Evolutionary conservation across 2,113 vertebrate species (phyloP).

Genomic region (Tylochromis polylepis): DNA sequence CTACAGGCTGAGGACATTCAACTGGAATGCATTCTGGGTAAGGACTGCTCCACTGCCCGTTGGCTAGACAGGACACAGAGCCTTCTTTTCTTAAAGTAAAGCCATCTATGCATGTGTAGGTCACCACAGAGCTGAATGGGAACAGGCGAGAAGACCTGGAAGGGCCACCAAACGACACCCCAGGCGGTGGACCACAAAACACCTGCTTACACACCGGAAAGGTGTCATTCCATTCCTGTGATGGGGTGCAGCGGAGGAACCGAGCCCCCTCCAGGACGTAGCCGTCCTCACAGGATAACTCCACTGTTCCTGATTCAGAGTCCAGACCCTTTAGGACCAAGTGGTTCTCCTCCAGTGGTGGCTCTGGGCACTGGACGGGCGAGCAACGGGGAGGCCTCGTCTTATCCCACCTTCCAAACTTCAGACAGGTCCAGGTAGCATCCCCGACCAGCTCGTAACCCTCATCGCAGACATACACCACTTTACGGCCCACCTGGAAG

Average conservation of each 20-base stretch:
- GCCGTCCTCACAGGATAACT: slow-evolving; percentile 88
- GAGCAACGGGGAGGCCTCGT: slow-evolving; percentile 78
- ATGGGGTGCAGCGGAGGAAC: slow-evolving; percentile 81
- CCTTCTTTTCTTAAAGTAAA: slow-evolving; percentile 80
- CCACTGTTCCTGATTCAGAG: slow-evolving; percentile 79
- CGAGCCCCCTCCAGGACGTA: slow-evolving; percentile 81
- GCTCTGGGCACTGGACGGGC: slow-evolving; percentile 88
- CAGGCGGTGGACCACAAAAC: slow-evolving; percentile 80
- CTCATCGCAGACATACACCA: slow-evolving; percentile 87
- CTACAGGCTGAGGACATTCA: slow-evolving; percentile 91
- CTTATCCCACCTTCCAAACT: slow-evolving; percentile 88
- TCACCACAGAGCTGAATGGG: slow-evolving; percentile 78
- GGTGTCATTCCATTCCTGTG: slow-evolving; percentile 90
- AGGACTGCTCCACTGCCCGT: slow-evolving; percentile 84
- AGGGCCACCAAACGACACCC: slow-evolving; percentile 83
- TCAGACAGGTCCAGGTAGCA: slow-evolving; percentile 85
- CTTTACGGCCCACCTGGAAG: slow-evolving; percentile 86
- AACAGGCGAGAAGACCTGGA: slow-evolving; percentile 62
- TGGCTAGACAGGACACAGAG: slow-evolving; percentile 77
- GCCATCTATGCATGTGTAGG: slow-evolving; percentile 86
- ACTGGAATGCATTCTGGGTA: slow-evolving; percentile 89
- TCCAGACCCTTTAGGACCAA: slow-evolving; percentile 81
- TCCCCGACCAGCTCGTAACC: slow-evolving; percentile 89
- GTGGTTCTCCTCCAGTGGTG: slow-evolving; percentile 86
- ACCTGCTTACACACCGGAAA: slow-evolving; percentile 88